Evolutionary conservation across 2,113 vertebrate species (phyloP), one percentile per base, ranked within the genome.

Genomic region (Psophia crepitans): DNA sequence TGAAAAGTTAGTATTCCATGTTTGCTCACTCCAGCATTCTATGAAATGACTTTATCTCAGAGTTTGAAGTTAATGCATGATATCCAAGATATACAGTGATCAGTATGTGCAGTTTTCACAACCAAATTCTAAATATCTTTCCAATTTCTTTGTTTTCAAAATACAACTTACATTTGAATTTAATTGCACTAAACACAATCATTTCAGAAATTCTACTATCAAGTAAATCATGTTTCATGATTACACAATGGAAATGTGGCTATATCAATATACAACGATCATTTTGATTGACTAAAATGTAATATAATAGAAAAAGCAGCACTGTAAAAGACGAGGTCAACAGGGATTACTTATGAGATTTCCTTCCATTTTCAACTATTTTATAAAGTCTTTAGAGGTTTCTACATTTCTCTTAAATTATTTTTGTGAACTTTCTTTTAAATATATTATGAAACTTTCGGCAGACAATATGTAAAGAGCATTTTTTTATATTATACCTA

Each of bases 391-490:
- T 60, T 87, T 44, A 51, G 27, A 57, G 5, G 77, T 37, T 22
- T 80, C 30, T 21, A 35, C 1, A 35, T 60, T 60, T 68, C 5
- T 84, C 13, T 71, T 24, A 80, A 76, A 68, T 30, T 0, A 5
- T 69, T 83, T 74, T 64, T 12, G 0, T 70, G 27, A 51, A 39
- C 2, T 75, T 84, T 46, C 12, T 69, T 78, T 78, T 54, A 74
- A 74, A 49, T 41, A 44, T 0, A 0, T 19, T 37, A 63, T 58
- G 6, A 78, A 77, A 51, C 3, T 63, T 81, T n/a, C 37, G n/a
- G 17, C 11, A 71, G 30, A 37, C 3, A 0, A 27, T 57, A 17
- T 28, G 3, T 43, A 64, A 69, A 4, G 5, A 80, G 0, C 1
- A 32, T 64, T 83, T 60, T 79, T 58, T 33, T 6, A 5, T 43